Evolutionary conservation across 2,113 vertebrate genomes (phyloP), one percentile per base, ranked within the genome.

Genomic region (Hippocampus mohnikei): DNA sequence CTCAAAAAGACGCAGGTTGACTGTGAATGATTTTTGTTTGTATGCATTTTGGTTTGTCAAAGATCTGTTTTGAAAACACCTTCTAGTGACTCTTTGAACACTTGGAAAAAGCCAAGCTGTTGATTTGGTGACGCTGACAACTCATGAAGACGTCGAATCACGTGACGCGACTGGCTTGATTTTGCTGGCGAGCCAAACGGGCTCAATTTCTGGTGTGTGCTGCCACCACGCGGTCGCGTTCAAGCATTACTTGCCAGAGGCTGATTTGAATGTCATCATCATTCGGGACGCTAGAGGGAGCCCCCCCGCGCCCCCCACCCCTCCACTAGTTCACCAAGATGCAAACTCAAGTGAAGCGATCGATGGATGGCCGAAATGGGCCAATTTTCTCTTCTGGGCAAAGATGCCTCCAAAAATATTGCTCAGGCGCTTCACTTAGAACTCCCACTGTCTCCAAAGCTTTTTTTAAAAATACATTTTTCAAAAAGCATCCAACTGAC

Each of bases 141-240:
- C 33, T 37, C 5, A 5, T 37, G 33, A 37, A 37, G 0, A 5
- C 33, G 0, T 37, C 5, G 5, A 37, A 37, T 37, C 33, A 6
- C 33, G 2, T 37, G 33, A 37, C 33, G 5, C 0, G 33, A 0
- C 33, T 1, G 33, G 0, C 56, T 23, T 63, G 5, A 33, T 42
- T 53, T 29, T 71, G 20, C 55, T 20, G 65, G 3, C 52, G 3
- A 58, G 23, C 18, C 23, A 23, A 59, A 6, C 59, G 9, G 5
- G 40, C 37, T 27, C 33, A 15, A 44, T 20, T 58, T 10, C 21
- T 29, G 55, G 60, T 41, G 25, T 61, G 59, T 44, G 75, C 76
- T 85, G 83, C 86, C 86, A 70, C 75, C 80, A 8, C 75, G 80
- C 82, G 88, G 83, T 41, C 6, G 11, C 12, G 48, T 10, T 9